A percentile compares a stretch with the other conserved stretches of the same genome.
phyloP scores from a whole-genome alignment of 2,888 invertebrate genomes.

The Synanthedon myopaeformis region DNA sequence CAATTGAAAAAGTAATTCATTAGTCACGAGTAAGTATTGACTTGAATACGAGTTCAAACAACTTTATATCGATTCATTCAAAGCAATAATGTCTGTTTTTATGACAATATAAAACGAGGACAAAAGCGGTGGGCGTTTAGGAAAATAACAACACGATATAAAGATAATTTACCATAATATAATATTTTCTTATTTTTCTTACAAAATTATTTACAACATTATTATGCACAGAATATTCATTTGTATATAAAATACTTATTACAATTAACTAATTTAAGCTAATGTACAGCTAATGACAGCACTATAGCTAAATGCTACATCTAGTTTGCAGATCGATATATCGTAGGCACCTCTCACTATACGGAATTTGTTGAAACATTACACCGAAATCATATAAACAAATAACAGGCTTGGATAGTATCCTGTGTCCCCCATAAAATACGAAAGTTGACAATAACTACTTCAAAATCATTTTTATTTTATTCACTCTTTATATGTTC shows the following conservation, averaged over 20 bases:
- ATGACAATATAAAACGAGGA: too few relatives aligned
- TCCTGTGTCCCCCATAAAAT: neutral
- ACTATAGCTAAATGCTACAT: conserved; percentile 28
- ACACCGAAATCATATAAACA: conserved; percentile 16
- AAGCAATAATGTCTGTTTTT: too few relatives aligned
- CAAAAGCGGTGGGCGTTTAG: neutral
- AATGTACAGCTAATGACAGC: conserved; percentile 45
- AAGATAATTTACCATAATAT: conserved; percentile 44
- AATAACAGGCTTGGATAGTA: neutral
- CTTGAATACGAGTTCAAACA: too few relatives aligned
- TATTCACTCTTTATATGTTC: too few relatives aligned
- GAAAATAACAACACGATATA: conserved; percentile 48
- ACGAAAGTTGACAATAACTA: too few relatives aligned
- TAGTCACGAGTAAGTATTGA: too few relatives aligned
- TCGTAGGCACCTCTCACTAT: conserved; percentile 44
- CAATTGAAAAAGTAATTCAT: too few relatives aligned
- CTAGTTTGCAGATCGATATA: conserved; percentile 47
- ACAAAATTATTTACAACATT: conserved; percentile 67
- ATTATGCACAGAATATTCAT: conserved; percentile 58
- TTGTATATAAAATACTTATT: conserved; percentile 57
- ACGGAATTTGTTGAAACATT: too few relatives aligned
- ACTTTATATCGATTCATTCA: too few relatives aligned
- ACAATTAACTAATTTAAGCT: conserved; percentile 44
- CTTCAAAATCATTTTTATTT: too few relatives aligned
- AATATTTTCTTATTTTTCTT: conserved; percentile 51